Evolutionary conservation across 2,888 invertebrate genomes (phyloP), one percentile per base, ranked within the genome.

Genomic region (Orthosia gothica): DNA sequence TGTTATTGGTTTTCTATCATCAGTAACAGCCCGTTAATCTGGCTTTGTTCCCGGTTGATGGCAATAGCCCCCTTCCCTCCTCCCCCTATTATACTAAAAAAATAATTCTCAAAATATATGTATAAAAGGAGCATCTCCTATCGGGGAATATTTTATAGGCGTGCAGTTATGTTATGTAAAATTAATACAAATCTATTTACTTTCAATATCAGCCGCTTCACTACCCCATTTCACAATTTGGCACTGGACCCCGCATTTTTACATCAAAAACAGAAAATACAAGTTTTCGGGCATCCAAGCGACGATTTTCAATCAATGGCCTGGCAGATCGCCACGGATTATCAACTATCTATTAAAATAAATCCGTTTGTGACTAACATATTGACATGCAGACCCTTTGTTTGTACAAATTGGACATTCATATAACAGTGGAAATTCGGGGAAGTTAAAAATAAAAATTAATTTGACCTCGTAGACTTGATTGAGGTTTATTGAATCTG

Each of bases 301-400:
- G 68, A 58, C 74, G 62, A 74, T 88, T 83, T 86, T 90, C 90
- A 88, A 90, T 91, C 89, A 87, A 73, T 55, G 16, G 45, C 1
- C 83, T 91, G 91, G 91, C 90, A 83, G n/a, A 32, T 52, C 58
- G 89, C 90, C 90, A 90, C 77, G 75, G 88, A 81, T 89, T 87
- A 86, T 72, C 74, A 61, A 58, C 66, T 50, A 76, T 74, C 87
- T 86, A 87, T 88, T 88, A 87, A 89, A 87, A 89, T 87, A 88
- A 87, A 89, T 88, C 76, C 79, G 54, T 70, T 80, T 89, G 81
- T 87, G 82, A 85, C 77, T 81, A 82, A 84, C 83, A 64, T 76
- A 74, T 69, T 83, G 86, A 84, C 70, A 70, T 45, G 68, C 47
- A 55, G 26, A 63, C 26, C 61, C 61, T 79, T 85, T 85, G 80